phyloP scores from a whole-genome alignment of 2,797 vertebrate genomes.

The Decapterus maruadsi region DNA sequence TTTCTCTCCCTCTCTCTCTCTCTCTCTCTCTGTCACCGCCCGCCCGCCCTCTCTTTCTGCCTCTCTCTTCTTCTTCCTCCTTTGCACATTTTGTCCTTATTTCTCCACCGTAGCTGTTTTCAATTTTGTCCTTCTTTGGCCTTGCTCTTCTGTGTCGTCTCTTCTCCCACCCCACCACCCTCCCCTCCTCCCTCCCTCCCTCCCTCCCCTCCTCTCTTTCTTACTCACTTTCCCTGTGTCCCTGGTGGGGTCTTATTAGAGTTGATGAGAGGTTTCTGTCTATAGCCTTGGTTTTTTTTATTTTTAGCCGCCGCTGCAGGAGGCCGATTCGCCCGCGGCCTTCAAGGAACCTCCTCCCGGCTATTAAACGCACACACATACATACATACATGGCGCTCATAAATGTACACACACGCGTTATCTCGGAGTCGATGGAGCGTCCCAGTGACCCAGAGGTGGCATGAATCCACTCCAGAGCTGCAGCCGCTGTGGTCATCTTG shows the following conservation, averaged over 20 bases:
- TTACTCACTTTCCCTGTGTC: conserved; percentile 49
- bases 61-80: conserved; percentile 24
- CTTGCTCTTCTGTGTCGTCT: conserved; percentile 65
- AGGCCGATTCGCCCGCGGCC: conserved; percentile 69
- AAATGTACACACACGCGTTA: conserved; percentile 22
- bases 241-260: conserved; percentile 79
- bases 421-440: conserved; percentile 29
- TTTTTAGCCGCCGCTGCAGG: conserved; percentile 78
- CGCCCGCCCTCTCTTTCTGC: conserved; percentile 27
- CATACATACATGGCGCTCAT: conserved; percentile 27
- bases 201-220: conserved; percentile 1
- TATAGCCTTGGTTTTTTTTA: conserved; percentile 73
- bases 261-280: conserved; percentile 79
- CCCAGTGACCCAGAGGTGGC: conserved; percentile 51
- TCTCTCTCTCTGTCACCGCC: conserved; percentile 45
- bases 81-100: conserved; percentile 67
- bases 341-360: conserved; percentile 66
- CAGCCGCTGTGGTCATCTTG: conserved; percentile 41
- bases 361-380: conserved; percentile 54
- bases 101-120: conserved; percentile 60
- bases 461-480: conserved; percentile 21
- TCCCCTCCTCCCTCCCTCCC: conserved; percentile 2
- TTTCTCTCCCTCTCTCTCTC: conserved; percentile 28
- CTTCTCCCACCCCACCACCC: conserved; percentile 21
- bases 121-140: conserved; percentile 74